Base-by-base conservation (phyloP, 2,113 vertebrate species). In the Ochotona curzoniae region DNA sequence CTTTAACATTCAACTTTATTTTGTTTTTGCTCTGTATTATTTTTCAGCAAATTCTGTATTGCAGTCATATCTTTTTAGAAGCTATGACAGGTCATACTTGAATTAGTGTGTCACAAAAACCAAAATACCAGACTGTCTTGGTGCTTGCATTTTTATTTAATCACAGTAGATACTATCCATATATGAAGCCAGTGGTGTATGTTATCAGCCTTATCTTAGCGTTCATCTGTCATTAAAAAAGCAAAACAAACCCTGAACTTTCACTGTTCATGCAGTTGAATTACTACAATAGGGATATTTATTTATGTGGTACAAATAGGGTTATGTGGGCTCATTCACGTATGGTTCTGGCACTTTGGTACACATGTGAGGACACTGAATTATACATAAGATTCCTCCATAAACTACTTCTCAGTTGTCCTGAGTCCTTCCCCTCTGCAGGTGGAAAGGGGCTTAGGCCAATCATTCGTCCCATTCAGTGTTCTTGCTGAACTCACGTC, bases 1-100 rank as follows among this genome's bases (percentile, higher is more conserved):
- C 35, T 30, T 66, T 81, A 61, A 66, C 94, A 92, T 90, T 83
- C 9, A 61, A 7, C 93, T 94, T 79, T 47, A 73, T 82, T 88
- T 51, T 71, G 49, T 74, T 84, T 78, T 1, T 70, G 11, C 57
- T 83, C 90, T 67, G 18, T 69, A 89, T 90, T 80, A 1, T 69
- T 75, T 89, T 74, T 54, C 26, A 28, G 1, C 23, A 90, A 87
- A 87, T 57, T 57, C 13, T 70, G 9, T 35, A 12, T 69, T 61
- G 35, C 13, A 69, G 18, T 7, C 71, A 47, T 76, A 17, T 76
- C 49, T 83, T 83, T 87, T 76, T 8, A 78, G 89, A 89, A 8
- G 3, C 6, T 83, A 14, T 63, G 14, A 6, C 15, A 88, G 26
- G 15, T 92, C 25, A 26, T 60, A 67, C 28, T 80, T 87, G 54